These are phyloP conservation scores for Acrobasis repandana DNA, from an alignment of 2,888 invertebrate genomes.

Conservation along the genomic window DNA sequence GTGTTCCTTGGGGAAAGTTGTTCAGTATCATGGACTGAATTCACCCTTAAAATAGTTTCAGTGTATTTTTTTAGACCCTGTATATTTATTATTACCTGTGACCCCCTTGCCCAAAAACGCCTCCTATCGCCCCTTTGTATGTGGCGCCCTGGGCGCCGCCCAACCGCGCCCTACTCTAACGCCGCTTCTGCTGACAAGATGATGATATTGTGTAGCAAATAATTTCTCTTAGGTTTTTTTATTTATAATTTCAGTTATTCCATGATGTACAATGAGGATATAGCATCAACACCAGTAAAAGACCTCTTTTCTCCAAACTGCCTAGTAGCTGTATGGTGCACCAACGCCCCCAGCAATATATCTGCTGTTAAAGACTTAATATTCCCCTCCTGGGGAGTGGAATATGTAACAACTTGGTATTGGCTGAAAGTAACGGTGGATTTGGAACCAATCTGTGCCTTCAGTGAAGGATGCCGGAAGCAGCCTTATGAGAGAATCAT, in stretches of 20 bases:
- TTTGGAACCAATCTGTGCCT: slow-evolving; percentile 86
- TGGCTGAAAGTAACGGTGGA: slow-evolving; percentile 93
- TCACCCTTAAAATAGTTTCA: too few relatives aligned
- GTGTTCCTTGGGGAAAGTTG: too few relatives aligned
- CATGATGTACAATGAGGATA: slow-evolving; percentile 90
- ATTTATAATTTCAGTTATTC: slow-evolving; percentile 83
- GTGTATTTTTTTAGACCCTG: too few relatives aligned
- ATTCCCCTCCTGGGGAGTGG: slow-evolving; percentile 90
- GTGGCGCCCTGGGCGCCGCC: too few relatives aligned
- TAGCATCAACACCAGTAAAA: slow-evolving; percentile 87
- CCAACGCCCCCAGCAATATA: slow-evolving; percentile 90
- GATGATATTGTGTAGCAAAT: too few relatives aligned
- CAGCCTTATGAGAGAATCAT: slow-evolving; percentile 93
- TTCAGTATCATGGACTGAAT: too few relatives aligned
- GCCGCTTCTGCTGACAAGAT: too few relatives aligned
- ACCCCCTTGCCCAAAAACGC: too few relatives aligned
- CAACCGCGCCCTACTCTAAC: too few relatives aligned
- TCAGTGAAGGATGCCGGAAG: slow-evolving; percentile 86
- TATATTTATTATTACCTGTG: too few relatives aligned
- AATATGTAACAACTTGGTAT: slow-evolving; percentile 88
- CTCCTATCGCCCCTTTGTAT: too few relatives aligned
- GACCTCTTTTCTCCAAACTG: slow-evolving; percentile 84
- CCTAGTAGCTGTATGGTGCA: slow-evolving; percentile 95
- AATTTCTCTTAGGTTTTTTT: too few relatives aligned
- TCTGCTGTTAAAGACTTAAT: slow-evolving; percentile 86